Base-by-base conservation (phyloP, 2,888 invertebrate species). In the Xestoiulus laeticollis region DNA sequence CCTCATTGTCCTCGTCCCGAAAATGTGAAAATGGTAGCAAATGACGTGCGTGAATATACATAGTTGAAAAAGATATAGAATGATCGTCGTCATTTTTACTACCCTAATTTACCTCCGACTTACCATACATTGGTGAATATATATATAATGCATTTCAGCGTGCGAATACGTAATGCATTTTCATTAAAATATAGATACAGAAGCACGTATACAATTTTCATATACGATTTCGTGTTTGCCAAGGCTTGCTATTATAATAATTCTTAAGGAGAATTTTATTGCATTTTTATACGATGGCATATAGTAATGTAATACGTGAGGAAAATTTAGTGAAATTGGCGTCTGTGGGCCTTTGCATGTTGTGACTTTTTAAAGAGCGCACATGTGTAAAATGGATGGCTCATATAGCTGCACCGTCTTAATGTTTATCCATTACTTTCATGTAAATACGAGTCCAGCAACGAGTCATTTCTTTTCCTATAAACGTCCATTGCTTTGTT, bases 181-280 rank as follows among this genome's bases (percentile, higher is more conserved):
- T 78, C 78, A 78, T 78, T 78, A 78, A 78, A 78, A 78, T 78
- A 78, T 32, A 78, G 78, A 78, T 78, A 78, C 78, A 78, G 78
- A 32, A 78, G 78, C 78, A 26, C 78, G 78, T 26, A 78, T 78
- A 78, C 78, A 78, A 78, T 78, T 26, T 78, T 78, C 78, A 78
- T 78, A 78, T 12, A 26, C 30, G 78, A 78, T 78, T 78, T 78
- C 78, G 14, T 78, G 78, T 78, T 14, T 78, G 78, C 30, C 78
- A 78, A 78, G 30, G 12, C 78, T 30, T 26, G 30, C 78, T 78
- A 78, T 78, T 78, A 78, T 30, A 78, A 30, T 78, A 78, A 78
- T 78, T 78, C 78, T 78, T 78, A 78, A 78, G 78, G 78, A 78
- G 78, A 78, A 78, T 78, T 78, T 78, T 78, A 78, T 78, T 78